Evolutionary conservation across 1,140 invertebrate species (phyloP).

Genomic region (Dendroctonus valens): DNA sequence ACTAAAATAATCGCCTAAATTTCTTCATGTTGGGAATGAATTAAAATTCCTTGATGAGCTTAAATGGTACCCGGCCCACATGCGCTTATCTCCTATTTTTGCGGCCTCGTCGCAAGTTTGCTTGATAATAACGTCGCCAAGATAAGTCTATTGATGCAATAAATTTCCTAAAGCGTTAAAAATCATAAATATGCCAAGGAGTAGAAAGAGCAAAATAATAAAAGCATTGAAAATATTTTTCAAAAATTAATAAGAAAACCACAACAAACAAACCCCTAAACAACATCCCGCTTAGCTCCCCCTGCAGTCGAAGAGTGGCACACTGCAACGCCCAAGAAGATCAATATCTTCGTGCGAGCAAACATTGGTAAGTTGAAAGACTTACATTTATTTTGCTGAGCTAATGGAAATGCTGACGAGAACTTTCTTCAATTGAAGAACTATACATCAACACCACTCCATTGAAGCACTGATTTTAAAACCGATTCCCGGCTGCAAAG

Average conservation of each 20-base stretch:
- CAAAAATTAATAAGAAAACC: neutral
- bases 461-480: neutral
- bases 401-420: neutral
- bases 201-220: too few relatives aligned
- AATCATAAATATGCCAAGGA: too few relatives aligned
- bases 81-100: too few relatives aligned
- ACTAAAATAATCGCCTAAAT: too few relatives aligned
- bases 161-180: too few relatives aligned
- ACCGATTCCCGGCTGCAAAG: neutral
- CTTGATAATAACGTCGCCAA: too few relatives aligned
- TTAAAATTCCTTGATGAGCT: too few relatives aligned
- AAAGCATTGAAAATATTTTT: too few relatives aligned
- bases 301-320: neutral
- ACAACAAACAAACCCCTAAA: neutral
- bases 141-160: too few relatives aligned
- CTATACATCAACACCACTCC: constrained; percentile 2
- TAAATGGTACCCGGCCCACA: too few relatives aligned
- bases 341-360: neutral
- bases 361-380: neutral
- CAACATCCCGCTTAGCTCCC: neutral
- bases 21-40: too few relatives aligned
- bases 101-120: too few relatives aligned
- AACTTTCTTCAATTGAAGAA: neutral
- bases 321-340: neutral
- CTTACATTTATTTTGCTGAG: neutral